Percentiles rank a stretch among this genome's conserved stretches.
These are phyloP conservation scores for Xiphophorus couchianus DNA, from an alignment of 2,113 vertebrate genomes.

Conservation along the genomic window DNA sequence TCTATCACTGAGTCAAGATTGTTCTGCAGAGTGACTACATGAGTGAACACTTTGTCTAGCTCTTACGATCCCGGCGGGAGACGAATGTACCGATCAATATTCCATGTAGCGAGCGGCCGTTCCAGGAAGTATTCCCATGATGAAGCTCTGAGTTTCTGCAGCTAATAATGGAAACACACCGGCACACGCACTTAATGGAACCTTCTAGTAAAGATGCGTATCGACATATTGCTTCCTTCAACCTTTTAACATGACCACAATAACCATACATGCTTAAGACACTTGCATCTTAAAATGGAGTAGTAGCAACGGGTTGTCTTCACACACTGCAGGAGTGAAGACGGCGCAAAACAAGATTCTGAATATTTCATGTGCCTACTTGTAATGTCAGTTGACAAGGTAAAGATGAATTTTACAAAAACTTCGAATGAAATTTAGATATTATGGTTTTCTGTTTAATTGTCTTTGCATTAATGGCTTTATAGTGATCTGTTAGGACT, in stretches of 20 bases:
- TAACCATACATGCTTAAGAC: neutral
- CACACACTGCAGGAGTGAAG: no score
- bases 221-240: neutral
- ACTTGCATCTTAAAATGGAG: neutral
- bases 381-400: no score
- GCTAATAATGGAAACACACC: slow-evolving; percentile 53
- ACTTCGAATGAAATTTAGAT: neutral
- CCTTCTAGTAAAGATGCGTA: neutral
- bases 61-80: slow-evolving; percentile 27
- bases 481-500: neutral
- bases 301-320: no score
- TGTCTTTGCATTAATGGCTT: neutral
- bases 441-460: neutral
- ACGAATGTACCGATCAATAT: slow-evolving; percentile 66
- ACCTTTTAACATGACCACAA: neutral
- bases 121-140: slow-evolving; percentile 56
- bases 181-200: slow-evolving; percentile 1
- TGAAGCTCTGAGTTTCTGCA: slow-evolving; percentile 28
- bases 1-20: slow-evolving; percentile 30
- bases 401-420: neutral
- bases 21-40: slow-evolving; percentile 34
- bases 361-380: no score
- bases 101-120: slow-evolving; percentile 32
- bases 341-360: no score
- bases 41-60: slow-evolving; percentile 37